phyloP scores from a whole-genome alignment of 2,888 invertebrate species.

The Hypomecis atomaria region DNA sequence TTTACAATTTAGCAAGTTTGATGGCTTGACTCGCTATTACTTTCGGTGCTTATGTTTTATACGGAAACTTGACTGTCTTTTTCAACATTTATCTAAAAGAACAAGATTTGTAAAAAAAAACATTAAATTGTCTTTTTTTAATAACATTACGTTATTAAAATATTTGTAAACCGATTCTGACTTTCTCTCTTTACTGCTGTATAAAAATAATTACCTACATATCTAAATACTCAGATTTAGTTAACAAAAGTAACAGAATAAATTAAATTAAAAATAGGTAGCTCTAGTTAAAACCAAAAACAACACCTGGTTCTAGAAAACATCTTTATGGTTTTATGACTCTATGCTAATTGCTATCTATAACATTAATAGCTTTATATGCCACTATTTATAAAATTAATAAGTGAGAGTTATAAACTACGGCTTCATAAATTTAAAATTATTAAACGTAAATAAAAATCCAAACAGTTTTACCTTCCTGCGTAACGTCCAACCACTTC shows the following conservation, averaged over 20 bases:
- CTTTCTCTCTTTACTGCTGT: not conserved
- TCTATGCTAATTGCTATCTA: not conserved
- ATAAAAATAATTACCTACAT: not conserved
- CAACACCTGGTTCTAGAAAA: not conserved
- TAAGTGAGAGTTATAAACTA: not conserved
- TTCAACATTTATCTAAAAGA: not conserved
- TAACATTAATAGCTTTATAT: not conserved
- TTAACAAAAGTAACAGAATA: not conserved
- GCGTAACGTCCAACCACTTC: conserved; percentile 50
- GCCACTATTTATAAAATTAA: not conserved
- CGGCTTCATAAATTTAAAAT: not conserved
- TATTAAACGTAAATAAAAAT: conserved; percentile 7
- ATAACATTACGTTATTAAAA: no score
- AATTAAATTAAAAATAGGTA: not conserved
- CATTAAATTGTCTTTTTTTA: no score
- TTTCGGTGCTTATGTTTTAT: conserved; percentile 30
- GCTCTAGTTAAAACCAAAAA: not conserved
- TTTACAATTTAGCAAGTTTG: conserved; percentile 20
- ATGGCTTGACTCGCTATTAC: conserved; percentile 5
- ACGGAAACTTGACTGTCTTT: conserved; percentile 26
- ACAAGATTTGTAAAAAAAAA: no score
- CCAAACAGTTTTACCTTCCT: conserved; percentile 48
- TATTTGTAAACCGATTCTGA: no score
- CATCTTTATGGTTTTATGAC: not conserved
- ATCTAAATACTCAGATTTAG: no score